These are phyloP conservation scores for Epinephelus lanceolatus DNA, from an alignment of 2,113 vertebrate genomes.

Conservation along the genomic window DNA sequence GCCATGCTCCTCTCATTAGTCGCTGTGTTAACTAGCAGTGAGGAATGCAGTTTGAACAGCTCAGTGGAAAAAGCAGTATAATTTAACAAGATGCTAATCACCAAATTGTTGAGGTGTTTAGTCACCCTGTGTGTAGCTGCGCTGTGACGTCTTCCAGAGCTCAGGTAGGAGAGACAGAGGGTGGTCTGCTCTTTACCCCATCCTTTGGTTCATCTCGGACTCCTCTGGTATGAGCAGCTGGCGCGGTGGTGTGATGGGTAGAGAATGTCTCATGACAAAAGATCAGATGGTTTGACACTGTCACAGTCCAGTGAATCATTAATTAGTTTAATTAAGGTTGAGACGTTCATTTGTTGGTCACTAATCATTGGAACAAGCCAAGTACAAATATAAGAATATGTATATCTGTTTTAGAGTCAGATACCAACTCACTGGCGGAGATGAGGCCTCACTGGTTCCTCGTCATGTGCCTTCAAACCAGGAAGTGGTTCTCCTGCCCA, in stretches of 20 bases:
- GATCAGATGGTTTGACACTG: too few species aligned
- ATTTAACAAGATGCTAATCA: conserved; percentile 85
- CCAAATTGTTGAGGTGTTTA: conserved; percentile 74
- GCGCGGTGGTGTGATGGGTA: background rate
- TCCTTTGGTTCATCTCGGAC: conserved; percentile 22
- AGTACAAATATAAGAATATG: too few species aligned
- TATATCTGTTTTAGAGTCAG: too few species aligned
- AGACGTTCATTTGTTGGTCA: too few species aligned
- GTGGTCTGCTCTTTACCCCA: conserved; percentile 39
- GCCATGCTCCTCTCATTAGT: conserved; percentile 79
- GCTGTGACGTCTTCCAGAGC: conserved; percentile 21
- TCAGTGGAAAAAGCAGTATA: conserved; percentile 87
- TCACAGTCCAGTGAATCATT: too few species aligned
- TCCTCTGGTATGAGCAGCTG: background rate
- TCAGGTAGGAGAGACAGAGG: conserved; percentile 32
- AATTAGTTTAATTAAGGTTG: too few species aligned
- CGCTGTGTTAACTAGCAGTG: conserved; percentile 78
- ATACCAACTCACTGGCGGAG: background rate
- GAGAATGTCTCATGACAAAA: background rate
- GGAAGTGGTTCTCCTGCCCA: background rate
- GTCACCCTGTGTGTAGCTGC: conserved; percentile 60
- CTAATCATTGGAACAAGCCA: background rate
- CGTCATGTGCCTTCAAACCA: conserved; percentile 1
- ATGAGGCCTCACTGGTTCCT: background rate
- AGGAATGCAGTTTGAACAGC: conserved; percentile 82